A percentile compares a stretch with the other conserved stretches of the same genome.
Conservation (phyloP, 1,140 invertebrate genomes). For the Leptinotarsa lineolata region DNA sequence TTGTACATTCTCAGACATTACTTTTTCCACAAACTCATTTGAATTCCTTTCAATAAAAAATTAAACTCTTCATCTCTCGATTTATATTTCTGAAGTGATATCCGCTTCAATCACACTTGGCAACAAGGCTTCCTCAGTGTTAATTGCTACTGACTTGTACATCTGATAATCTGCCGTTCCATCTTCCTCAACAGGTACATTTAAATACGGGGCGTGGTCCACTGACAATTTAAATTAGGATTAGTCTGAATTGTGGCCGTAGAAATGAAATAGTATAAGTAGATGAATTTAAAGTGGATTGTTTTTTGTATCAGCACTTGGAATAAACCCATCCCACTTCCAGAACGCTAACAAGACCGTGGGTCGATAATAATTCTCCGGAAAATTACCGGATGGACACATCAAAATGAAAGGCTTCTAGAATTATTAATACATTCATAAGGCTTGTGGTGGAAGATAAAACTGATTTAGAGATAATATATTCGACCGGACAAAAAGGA, state of each 20-base stretch:
- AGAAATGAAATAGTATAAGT: conserved; percentile 38
- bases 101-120: background rate
- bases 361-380: background rate
- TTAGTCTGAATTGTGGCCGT: conserved; percentile 36
- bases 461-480: too few relatives aligned
- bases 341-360: background rate
- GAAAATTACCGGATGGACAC: conserved; percentile 22
- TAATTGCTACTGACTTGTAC: conserved; percentile 5
- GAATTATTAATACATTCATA: background rate
- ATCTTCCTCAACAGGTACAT: conserved; percentile 23
- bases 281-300: conserved; percentile 42
- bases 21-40: too few relatives aligned
- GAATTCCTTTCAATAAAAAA: too few relatives aligned
- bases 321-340: conserved; percentile 5
- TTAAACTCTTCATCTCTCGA: too few relatives aligned
- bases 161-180: conserved; percentile 2
- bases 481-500: too few relatives aligned
- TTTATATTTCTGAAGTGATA: too few relatives aligned
- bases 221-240: conserved; percentile 42
- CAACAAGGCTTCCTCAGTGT: background rate
- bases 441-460: too few relatives aligned
- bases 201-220: conserved; percentile 31
- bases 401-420: conserved; percentile 12
- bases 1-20: too few relatives aligned
- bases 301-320: conserved; percentile 41